Evolutionary conservation across 2,888 invertebrate species (phyloP), one percentile per base, ranked within the genome.

Genomic region (Andrena camellia): DNA sequence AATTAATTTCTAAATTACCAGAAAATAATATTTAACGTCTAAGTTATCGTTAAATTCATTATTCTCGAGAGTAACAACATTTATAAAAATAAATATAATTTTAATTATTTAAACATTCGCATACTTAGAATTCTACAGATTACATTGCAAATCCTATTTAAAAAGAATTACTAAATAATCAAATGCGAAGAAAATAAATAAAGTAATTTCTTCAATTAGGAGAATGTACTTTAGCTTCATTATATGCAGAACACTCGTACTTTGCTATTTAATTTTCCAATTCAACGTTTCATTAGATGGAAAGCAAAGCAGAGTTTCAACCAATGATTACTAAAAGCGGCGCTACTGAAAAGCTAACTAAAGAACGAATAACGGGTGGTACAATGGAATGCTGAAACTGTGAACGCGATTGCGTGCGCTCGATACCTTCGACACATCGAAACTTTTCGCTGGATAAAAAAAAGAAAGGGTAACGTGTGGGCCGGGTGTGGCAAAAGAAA

Each of bases 321-420:
- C 66, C 63, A 48, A 81, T 85, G 83, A 85, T 86, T 35, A 86
- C 90, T 90, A 92, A 84, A 91, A 92, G 90, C 92, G 85, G 86
- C 86, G 86, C 92, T 92, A 91, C 89, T 66, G 73, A 57, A 26
- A 91, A 91, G 90, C 91, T 70, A 87, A 86, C 78, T 70, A 68
- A 89, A 89, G 85, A 78, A 57, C 54, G 59, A 33, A 70, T 71
- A 59, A 86, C 35, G 62, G 71, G 60, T 68, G 71, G 60, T 68
- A 78, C 63, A 66, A 67, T 60, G 62, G 57, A 73, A 71, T 79
- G 74, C 59, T 31, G 64, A 68, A 72, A 74, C 64, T 81, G 63
- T 83, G 50, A 54, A 81, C 74, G 86, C 64, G 69, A 76, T 62
- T 48, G 71, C 78, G 80, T 67, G 72, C 62, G 77, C 64, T 74